Evolutionary conservation across 1,140 invertebrate species (phyloP).

Genomic region (Microplitis mediator): DNA sequence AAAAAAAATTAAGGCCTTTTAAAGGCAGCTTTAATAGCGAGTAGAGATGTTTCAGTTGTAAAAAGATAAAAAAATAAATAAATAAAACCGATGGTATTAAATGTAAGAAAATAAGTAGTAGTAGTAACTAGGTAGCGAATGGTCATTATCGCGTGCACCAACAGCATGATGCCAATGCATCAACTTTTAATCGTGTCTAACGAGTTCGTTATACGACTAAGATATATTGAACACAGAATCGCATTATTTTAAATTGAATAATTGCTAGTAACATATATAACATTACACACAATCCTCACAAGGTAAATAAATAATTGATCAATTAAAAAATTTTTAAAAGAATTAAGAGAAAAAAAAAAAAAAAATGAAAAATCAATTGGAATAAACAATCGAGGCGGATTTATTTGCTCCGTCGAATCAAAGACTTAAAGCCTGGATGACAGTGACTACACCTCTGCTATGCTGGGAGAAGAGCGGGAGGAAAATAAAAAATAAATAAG

Average conservation of each 20-base stretch:
- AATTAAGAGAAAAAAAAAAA: no score
- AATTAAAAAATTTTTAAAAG: no score
- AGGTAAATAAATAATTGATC: background rate
- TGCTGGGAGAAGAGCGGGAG: no score
- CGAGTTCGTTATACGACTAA: constrained; percentile 6
- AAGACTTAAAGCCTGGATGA: background rate
- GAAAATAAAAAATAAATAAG: background rate
- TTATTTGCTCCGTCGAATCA: background rate
- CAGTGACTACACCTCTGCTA: constrained; percentile 6
- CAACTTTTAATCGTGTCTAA: constrained; percentile 13
- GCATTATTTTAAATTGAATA: constrained; percentile 1
- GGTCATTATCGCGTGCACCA: background rate
- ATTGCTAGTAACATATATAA: background rate
- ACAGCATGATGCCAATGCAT: constrained; percentile 4
- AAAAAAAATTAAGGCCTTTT: no score
- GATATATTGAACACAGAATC: background rate
- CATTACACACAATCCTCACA: background rate
- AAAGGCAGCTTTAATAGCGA: no score
- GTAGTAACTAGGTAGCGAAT: background rate
- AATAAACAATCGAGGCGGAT: no score
- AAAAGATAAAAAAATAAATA: no score
- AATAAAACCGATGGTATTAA: background rate
- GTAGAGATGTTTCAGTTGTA: no score
- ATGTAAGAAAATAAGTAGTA: background rate
- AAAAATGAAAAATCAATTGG: no score